Percentiles rank a stretch among this genome's conserved stretches.
These are phyloP conservation scores for Aelia acuminata DNA, from an alignment of 2,888 invertebrate species.

Conservation along the genomic window DNA sequence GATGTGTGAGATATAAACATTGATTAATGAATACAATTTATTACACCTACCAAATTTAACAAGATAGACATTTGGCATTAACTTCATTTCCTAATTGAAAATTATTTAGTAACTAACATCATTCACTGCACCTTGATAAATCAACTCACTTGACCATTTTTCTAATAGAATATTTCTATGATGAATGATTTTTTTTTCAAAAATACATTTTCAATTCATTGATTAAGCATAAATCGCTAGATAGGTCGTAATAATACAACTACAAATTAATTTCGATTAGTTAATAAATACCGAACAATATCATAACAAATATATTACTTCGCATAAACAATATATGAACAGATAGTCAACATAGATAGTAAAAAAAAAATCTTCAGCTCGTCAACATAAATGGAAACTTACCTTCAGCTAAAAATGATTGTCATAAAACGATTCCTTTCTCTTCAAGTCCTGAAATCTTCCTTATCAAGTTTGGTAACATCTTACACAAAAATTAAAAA, in stretches of 20 bases:
- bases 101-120: no score
- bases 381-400: neutral
- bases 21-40: no score
- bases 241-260: neutral
- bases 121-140: neutral
- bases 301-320: neutral
- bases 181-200: neutral
- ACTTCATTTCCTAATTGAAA: no score
- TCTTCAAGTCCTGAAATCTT: conserved; percentile 21
- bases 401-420: conserved; percentile 47
- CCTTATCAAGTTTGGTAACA: conserved; percentile 59
- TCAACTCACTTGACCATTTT: no score
- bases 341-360: neutral
- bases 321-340: neutral
- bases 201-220: neutral
- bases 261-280: neutral
- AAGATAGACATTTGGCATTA: no score
- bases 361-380: neutral
- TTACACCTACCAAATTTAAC: no score
- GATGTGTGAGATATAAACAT: no score
- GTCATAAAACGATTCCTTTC: conserved; percentile 56
- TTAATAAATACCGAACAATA: neutral
- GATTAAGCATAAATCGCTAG: neutral
- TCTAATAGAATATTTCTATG: neutral
- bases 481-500: conserved; percentile 53